These are phyloP conservation scores for Cryptus armator DNA, from an alignment of 2,888 invertebrate genomes.

Conservation along the genomic window DNA sequence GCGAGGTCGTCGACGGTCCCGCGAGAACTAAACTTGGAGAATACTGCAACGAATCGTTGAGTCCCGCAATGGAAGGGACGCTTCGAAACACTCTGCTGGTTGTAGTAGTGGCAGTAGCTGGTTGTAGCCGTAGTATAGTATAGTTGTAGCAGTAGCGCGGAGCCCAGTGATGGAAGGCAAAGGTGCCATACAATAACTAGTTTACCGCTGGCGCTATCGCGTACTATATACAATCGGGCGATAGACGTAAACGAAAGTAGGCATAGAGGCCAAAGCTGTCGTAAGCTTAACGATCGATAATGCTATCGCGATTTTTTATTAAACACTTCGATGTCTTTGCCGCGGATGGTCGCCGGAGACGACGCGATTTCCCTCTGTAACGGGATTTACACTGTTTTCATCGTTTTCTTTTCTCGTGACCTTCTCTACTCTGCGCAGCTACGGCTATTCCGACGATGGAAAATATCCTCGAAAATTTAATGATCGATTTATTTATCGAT, in stretches of 20 bases:
- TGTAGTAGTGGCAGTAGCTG: neutral
- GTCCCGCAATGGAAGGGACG: conserved; percentile 38
- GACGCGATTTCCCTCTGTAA: no score
- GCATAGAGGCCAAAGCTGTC: conserved; percentile 8
- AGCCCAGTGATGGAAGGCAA: conserved; percentile 3
- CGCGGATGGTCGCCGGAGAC: neutral
- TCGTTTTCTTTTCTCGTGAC: no score
- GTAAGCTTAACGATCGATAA: conserved; percentile 5
- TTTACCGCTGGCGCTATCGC: neutral
- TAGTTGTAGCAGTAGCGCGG: neutral
- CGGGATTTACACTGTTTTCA: no score
- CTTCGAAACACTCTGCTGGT: neutral
- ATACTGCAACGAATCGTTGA: conserved; percentile 24
- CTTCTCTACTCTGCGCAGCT: no score
- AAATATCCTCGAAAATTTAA: no score
- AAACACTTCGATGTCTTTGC: neutral
- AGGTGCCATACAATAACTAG: neutral
- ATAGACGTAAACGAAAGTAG: neutral
- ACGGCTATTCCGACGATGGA: no score
- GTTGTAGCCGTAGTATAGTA: neutral
- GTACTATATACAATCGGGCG: neutral
- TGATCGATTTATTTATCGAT: no score
- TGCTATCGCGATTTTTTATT: neutral
- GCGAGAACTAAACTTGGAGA: conserved; percentile 71
- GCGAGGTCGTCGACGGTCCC: conserved; percentile 65